Base-by-base conservation (phyloP, 2,888 invertebrate species). In the Metalampra italica region DNA sequence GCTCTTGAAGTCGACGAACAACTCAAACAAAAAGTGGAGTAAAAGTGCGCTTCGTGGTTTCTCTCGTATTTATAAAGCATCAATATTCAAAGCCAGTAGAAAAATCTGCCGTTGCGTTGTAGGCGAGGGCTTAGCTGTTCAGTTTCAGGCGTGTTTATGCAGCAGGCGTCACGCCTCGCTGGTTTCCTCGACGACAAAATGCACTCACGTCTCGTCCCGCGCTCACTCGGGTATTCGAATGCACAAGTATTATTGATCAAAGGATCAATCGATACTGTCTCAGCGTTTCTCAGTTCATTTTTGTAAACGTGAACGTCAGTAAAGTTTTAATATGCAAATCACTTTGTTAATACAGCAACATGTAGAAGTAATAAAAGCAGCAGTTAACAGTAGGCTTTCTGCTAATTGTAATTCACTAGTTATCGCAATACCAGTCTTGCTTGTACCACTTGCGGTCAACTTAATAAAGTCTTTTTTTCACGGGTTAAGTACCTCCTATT, bases 131-230 rank as follows among this genome's bases (percentile, higher is more conserved):
- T 72, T 66, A 70, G 70, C 66, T 75, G 69, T 69, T 73, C 72
- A 59, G 71, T 71, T 71, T 59, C 69, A 69, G 69, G 62, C 68
- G 65, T 74, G 78, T 82, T 81, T 80, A 77, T 78, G 75, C 75
- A 77, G 75, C 64, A 71, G 57, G 60, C 53, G 59, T 67, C 60
- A 78, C 77, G 82, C 80, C 76, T 70, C 75, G 67, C 78, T 77
- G 80, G 74, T 70, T 83, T 73, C 74, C 75, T 68, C 78, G 75
- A 84, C 86, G 85, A 81, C 83, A 82, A 82, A 87, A 86, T 87
- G 87, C 87, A 87, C 86, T 87, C 83, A 81, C 84, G 78, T 76
- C 57, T 57, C 66, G 66, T 68, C 69, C 67, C 76, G 69, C 66
- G 69, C 66, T 71, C 78, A 75, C 72, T 81, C 78, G 71, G 63